phyloP scores from a whole-genome alignment of 2,888 invertebrate species.

The Spodoptera exigua region DNA sequence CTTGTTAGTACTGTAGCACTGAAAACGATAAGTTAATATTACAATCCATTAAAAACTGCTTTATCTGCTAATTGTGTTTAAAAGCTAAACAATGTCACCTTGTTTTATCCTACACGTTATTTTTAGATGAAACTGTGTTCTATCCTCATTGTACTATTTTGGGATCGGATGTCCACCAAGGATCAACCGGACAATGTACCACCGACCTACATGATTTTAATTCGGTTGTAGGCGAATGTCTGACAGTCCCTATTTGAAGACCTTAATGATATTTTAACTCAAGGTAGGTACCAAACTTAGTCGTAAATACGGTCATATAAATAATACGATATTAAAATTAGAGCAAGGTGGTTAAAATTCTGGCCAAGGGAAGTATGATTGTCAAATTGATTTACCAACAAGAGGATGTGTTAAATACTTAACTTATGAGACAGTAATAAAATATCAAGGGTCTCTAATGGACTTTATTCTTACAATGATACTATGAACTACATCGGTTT shows the following conservation, averaged over 20 bases:
- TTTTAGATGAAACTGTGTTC: conserved; percentile 25
- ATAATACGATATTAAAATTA: conserved; percentile 37
- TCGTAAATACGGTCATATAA: conserved; percentile 22
- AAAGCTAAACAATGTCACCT: conserved; percentile 33
- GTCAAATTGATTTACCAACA: conserved; percentile 19
- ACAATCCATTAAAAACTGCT: conserved; percentile 12
- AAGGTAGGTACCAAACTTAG: conserved; percentile 9
- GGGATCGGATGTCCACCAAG: conserved; percentile 49
- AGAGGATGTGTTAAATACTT: conserved; percentile 1
- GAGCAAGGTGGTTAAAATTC: conserved; percentile 35
- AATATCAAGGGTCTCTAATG: no score
- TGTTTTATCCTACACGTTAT: conserved; percentile 34
- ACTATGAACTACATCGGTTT: conserved; percentile 32
- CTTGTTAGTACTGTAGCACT: background rate
- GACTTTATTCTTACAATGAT: no score
- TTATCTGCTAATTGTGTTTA: conserved; percentile 15
- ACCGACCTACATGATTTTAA: conserved; percentile 40
- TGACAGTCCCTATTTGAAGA: conserved; percentile 29
- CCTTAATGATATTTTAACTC: conserved; percentile 28
- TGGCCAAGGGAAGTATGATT: conserved; percentile 22
- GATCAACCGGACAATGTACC: conserved; percentile 43
- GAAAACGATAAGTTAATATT: background rate
- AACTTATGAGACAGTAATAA: no score
- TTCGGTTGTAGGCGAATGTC: conserved; percentile 37
- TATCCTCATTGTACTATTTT: conserved; percentile 52